phyloP scores from a whole-genome alignment of 2,113 vertebrate genomes.

The Dinomys branickii region DNA sequence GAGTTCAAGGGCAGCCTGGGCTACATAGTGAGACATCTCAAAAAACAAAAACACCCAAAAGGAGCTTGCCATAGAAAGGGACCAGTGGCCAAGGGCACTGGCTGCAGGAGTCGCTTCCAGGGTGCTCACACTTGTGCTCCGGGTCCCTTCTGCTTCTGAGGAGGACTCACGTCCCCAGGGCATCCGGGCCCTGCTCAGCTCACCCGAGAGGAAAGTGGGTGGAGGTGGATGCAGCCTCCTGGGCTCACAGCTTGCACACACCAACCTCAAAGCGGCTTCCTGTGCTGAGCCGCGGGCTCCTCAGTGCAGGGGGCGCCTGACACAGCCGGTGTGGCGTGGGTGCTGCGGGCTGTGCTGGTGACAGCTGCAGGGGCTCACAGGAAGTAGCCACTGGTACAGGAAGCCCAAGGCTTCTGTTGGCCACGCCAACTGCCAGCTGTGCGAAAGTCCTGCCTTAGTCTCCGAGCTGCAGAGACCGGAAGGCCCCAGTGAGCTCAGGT shows the following conservation, averaged over 20 bases:
- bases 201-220: neutral
- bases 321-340: rapidly evolving
- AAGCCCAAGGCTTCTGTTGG: neutral
- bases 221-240: neutral
- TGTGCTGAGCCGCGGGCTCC: neutral
- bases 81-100: neutral
- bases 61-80: rapidly evolving
- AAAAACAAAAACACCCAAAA: neutral
- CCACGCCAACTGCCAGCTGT: neutral
- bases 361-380: neutral
- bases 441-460: neutral
- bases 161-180: neutral
- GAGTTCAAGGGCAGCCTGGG: neutral
- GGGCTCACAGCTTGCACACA: neutral
- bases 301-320: neutral
- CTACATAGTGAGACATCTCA: neutral
- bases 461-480: neutral
- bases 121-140: neutral
- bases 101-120: neutral
- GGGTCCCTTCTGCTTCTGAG: neutral
- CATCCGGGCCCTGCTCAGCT: no score
- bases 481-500: neutral
- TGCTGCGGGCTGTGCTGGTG: rapidly evolving
- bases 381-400: slow-evolving; percentile 33
- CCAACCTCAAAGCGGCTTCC: neutral